A percentile compares a stretch with the other conserved stretches of the same genome.
Evolutionary conservation across 2,797 vertebrate species (phyloP).

Genomic region (Poeciliopsis gracilis): DNA sequence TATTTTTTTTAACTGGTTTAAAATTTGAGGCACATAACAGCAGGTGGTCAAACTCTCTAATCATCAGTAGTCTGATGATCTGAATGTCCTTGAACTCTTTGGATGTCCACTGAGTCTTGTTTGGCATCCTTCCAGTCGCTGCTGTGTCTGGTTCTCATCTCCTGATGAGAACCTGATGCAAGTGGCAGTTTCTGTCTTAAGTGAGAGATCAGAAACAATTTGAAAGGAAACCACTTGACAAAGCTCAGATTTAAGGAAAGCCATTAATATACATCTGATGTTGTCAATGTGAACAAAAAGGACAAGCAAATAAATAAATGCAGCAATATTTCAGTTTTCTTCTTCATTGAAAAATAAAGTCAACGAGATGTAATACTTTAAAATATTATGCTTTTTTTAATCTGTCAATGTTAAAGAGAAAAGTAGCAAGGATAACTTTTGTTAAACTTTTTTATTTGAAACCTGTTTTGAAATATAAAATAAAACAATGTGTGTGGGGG

Average conservation of each 20-base stretch:
- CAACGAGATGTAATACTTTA: not conserved
- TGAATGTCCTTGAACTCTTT: slow-evolving; percentile 8
- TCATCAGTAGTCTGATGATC: not conserved
- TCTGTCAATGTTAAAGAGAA: not conserved
- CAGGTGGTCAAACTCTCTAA: not conserved
- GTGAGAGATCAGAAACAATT: not conserved
- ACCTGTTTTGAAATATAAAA: not conserved
- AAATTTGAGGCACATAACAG: not conserved
- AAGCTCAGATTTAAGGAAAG: not conserved
- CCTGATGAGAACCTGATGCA: not conserved
- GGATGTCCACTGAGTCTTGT: not conserved
- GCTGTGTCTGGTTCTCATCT: not conserved
- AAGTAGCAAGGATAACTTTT: not conserved
- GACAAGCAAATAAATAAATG: not conserved
- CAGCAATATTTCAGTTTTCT: not conserved
- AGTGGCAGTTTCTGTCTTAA: not conserved
- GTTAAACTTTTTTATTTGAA: not conserved
- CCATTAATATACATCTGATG: not conserved
- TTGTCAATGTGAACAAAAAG: not conserved
- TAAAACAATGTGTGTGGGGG: too few relatives aligned
- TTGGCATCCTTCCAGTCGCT: not conserved
- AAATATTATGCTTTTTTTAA: not conserved
- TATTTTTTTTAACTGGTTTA: not conserved
- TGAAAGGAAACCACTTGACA: not conserved
- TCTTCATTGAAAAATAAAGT: not conserved